phyloP scores from a whole-genome alignment of 2,797 vertebrate species.

The Botia kubotai region DNA sequence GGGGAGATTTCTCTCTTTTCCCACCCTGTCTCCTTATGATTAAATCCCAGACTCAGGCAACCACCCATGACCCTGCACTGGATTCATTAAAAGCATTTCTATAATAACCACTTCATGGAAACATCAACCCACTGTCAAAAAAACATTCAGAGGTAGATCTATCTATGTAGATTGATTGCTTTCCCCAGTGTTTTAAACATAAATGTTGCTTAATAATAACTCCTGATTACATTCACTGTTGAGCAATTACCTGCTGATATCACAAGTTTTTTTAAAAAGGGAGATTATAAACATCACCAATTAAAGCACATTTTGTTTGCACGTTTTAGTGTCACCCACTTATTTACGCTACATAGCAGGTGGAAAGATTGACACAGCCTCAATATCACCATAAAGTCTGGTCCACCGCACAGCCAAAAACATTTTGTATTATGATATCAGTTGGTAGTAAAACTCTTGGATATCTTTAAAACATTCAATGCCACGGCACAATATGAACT shows the following conservation, averaged over 20 bases:
- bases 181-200: background rate
- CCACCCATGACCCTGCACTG: slow-evolving; percentile 49
- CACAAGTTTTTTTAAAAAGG: background rate
- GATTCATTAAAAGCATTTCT: slow-evolving; percentile 56
- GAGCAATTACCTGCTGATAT: slow-evolving; percentile 15
- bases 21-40: background rate
- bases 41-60: slow-evolving; percentile 47
- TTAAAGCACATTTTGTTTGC: background rate
- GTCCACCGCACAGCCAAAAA: background rate
- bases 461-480: too few species aligned
- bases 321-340: background rate
- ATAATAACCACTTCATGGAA: slow-evolving; percentile 52
- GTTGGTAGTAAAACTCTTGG: too few species aligned
- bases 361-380: background rate
- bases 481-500: too few species aligned
- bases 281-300: slow-evolving; percentile 1
- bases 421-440: too few species aligned
- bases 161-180: slow-evolving; percentile 20
- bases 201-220: background rate
- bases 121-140: slow-evolving; percentile 37
- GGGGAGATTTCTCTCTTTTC: slow-evolving; percentile 9
- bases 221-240: slow-evolving; percentile 9
- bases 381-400: background rate
- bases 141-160: slow-evolving; percentile 9
- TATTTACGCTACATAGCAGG: background rate